Evolutionary conservation across 2,888 invertebrate genomes (phyloP), one percentile per base, ranked within the genome.

Genomic region (Eilema griseolum): DNA sequence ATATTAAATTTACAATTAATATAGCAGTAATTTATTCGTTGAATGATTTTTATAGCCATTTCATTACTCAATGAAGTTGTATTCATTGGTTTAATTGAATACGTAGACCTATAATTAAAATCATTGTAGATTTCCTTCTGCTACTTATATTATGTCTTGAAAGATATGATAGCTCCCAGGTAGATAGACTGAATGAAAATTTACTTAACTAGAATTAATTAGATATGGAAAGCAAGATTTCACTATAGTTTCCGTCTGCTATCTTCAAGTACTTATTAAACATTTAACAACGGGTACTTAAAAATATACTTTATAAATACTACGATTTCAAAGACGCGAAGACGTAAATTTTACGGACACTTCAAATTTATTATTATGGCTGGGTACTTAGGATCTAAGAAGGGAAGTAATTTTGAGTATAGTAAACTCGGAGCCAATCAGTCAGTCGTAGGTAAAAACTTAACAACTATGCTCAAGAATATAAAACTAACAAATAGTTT

Each of bases 11-110:
- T 52, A 71, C 70, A 71, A 74, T 75, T 70, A 77, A 61, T 41
- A 70, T 61, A 67, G 69, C 31, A 73, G 56, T 69, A 75, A 66
- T 26, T 23, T 28, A 14, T 69, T 67, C 52, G 66, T 66, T 31
- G 52, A 52, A 57, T 72, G 67, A 71, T 69, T 61, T 73, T 70
- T 60, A 74, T 67, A 72, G 62, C 33, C 24, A 60, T 79, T 76
- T 78, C 71, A 77, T 73, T 76, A 69, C 68, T 72, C 71, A 75
- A 73, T 52, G n/a, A n/a, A 52, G n/a, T 10, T n/a, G n/a, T n/a
- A n/a, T n/a, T 52, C 52, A 52, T 52, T 52, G 52, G 10, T 10
- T 52, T n/a, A n/a, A 10, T 52, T n/a, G n/a, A 52, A 52, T 52
- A n/a, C 10, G 52, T 1, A n/a, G n/a, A n/a, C 2, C 7, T 1